Evolutionary conservation across 2,888 invertebrate species (phyloP).

Genomic region (Dryomyza anilis): DNA sequence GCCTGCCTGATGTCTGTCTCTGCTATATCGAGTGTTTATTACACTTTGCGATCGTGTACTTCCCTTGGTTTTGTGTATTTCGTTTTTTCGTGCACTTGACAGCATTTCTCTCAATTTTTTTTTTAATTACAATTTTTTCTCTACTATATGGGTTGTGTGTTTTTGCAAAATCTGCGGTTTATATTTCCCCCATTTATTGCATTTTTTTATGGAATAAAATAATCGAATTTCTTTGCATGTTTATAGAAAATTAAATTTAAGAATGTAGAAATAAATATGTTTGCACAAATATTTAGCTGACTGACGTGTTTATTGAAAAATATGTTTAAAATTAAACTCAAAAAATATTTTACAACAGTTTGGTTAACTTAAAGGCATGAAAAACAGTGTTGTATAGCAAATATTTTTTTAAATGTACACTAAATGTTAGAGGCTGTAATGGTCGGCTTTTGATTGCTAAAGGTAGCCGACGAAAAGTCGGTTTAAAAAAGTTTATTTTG

Average conservation of each 20-base stretch:
- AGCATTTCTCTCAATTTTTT: conserved; percentile 13
- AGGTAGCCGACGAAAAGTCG: too few species aligned
- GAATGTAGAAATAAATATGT: not conserved
- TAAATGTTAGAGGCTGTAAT: not conserved
- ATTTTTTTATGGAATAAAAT: not conserved
- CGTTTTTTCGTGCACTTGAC: conserved; percentile 21
- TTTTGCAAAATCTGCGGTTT: conserved; percentile 2
- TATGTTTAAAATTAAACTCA: too few species aligned
- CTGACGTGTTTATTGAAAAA: too few species aligned
- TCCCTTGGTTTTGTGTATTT: not conserved
- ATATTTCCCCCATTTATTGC: not conserved
- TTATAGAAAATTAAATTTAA: not conserved
- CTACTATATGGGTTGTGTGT: too few species aligned
- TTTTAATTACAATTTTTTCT: not conserved
- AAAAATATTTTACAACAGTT: too few species aligned
- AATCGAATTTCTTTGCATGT: not conserved
- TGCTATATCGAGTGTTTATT: conserved; percentile 19
- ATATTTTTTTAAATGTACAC: not conserved
- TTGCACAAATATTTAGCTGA: not conserved
- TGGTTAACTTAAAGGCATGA: too few species aligned
- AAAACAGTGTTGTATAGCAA: too few species aligned
- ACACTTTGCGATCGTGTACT: conserved; percentile 8
- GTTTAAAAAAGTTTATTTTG: not conserved
- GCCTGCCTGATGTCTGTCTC: conserved; percentile 3
- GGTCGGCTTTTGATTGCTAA: too few species aligned